Percentiles rank a stretch among this genome's conserved stretches.
Evolutionary conservation across 2,113 vertebrate species (phyloP).

Genomic region (Poicephalus meyeri): DNA sequence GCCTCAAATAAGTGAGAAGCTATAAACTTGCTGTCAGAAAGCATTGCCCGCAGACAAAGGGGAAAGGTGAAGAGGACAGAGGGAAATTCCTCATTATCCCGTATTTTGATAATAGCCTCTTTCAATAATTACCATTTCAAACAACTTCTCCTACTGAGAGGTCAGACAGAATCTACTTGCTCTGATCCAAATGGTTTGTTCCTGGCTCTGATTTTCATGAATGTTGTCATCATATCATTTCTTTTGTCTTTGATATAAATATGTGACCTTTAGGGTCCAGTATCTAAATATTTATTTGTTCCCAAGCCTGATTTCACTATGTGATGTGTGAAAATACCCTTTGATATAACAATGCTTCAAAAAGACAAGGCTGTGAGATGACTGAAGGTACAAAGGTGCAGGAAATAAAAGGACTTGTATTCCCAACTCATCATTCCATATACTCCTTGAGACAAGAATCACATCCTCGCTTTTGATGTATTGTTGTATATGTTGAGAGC

Average conservation of each 20-base stretch:
- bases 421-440: not conserved
- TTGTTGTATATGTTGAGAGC: constrained; percentile 35
- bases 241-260: not conserved
- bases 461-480: constrained; percentile 35
- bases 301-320: not conserved
- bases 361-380: constrained; percentile 10
- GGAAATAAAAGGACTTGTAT: constrained; percentile 2
- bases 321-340: not conserved
- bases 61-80: not conserved
- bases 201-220: not conserved
- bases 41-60: not conserved
- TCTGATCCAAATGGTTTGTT: not conserved
- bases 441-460: not conserved
- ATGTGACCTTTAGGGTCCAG: not conserved
- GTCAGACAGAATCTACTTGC: not conserved
- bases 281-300: constrained; percentile 11
- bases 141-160: not conserved
- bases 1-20: not conserved
- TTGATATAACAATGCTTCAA: not conserved
- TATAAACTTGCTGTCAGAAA: not conserved
- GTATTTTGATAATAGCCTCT: not conserved
- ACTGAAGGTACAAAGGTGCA: not conserved
- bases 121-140: not conserved
- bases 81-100: not conserved
- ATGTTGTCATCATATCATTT: not conserved